phyloP scores from a whole-genome alignment of 2,113 vertebrate genomes.

The Ranitomeya imitator region DNA sequence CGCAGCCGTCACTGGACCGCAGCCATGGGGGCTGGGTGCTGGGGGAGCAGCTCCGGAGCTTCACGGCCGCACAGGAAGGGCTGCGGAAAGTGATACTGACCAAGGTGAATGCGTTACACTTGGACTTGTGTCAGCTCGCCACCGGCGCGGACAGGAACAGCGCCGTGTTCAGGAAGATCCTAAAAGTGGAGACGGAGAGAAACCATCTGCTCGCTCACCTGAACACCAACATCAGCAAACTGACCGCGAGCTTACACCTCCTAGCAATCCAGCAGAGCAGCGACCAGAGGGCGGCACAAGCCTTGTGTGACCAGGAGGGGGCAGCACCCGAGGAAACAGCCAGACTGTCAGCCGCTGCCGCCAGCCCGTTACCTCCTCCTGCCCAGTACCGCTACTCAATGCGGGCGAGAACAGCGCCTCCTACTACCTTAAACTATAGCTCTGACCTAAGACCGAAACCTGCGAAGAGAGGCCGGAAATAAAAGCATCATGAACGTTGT shows the following conservation, averaged over 20 bases:
- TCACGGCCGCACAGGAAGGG: neutral
- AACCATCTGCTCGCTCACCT: conserved; percentile 23
- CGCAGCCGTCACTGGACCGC: neutral
- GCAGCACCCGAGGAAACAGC: neutral
- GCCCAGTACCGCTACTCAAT: conserved; percentile 1
- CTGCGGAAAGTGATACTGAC: conserved; percentile 19
- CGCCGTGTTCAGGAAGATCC: conserved; percentile 1
- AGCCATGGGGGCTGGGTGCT: neutral
- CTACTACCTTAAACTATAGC: neutral
- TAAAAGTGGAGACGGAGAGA: conserved; percentile 36
- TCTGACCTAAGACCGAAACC: neutral
- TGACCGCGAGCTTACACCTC: conserved; percentile 1
- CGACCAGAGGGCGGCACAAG: neutral
- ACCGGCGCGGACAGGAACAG: conserved; percentile 5
- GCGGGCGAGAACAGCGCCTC: neutral
- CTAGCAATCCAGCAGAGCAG: conserved; percentile 8
- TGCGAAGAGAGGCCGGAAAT: conserved; percentile 29
- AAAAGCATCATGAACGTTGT: neutral
- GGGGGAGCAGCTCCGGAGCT: neutral
- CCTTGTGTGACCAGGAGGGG: neutral
- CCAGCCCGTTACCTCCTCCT: neutral
- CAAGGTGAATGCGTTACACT: conserved; percentile 8
- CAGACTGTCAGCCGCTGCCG: neutral
- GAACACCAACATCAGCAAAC: conserved; percentile 28
- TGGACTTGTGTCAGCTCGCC: conserved; percentile 33